A percentile compares a stretch with the other conserved stretches of the same genome.
Conservation (phyloP, 2,888 invertebrate genomes). For the Drosophila nigricruria region DNA sequence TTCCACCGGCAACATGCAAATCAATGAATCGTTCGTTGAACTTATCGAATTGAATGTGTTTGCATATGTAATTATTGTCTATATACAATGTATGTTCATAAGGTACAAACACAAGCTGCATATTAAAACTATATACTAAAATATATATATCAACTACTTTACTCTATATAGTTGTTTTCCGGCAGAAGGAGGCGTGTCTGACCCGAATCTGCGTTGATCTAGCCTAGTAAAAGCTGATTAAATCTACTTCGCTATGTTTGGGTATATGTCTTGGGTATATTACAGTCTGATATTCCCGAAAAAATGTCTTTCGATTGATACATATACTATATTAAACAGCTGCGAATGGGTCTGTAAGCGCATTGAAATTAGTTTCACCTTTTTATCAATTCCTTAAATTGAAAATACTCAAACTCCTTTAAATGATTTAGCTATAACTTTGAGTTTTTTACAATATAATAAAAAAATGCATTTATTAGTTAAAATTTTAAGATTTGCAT, state of each 20-base stretch:
- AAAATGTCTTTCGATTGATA: too few species aligned
- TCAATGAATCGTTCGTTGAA: constrained; percentile 60
- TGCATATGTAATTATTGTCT: constrained; percentile 38
- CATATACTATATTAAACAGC: too few species aligned
- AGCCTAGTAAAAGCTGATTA: too few species aligned
- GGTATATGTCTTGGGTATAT: too few species aligned
- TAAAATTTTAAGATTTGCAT: not conserved
- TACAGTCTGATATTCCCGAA: too few species aligned
- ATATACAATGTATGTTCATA: constrained; percentile 23
- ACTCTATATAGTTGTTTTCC: not conserved
- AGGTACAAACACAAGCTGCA: constrained; percentile 23
- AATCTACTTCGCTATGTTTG: too few species aligned
- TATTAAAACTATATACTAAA: not conserved
- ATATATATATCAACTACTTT: not conserved
- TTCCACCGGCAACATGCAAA: constrained; percentile 56
- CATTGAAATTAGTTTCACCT: not conserved
- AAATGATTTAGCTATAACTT: too few species aligned
- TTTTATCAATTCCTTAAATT: too few species aligned
- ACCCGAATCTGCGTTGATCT: not conserved
- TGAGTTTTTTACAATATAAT: not conserved
- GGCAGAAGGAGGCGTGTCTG: constrained; percentile 1
- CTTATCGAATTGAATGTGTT: constrained; percentile 49
- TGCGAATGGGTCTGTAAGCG: not conserved
- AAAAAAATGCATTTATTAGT: not conserved
- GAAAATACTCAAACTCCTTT: not conserved